phyloP scores from a whole-genome alignment of 2,888 invertebrate genomes.

The Cheilosia grossa region DNA sequence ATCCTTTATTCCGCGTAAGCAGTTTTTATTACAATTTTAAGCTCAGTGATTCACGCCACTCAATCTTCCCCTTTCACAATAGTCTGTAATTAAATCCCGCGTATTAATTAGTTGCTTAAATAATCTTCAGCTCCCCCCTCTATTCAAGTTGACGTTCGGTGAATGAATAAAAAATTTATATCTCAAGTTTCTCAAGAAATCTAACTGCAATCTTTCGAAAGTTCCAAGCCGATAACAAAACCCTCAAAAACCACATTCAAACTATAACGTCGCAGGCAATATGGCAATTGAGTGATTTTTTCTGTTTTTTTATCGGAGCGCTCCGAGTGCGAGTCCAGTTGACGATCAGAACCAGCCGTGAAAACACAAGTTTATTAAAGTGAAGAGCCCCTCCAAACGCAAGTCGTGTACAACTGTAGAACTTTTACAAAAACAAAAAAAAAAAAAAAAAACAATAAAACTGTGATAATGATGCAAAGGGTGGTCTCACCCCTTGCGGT shows the following conservation, averaged over 20 bases:
- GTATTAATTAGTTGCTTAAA: no score
- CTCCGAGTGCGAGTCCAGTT: conserved; percentile 54
- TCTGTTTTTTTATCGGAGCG: conserved; percentile 45
- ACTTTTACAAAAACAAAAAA: not conserved
- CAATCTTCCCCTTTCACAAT: no score
- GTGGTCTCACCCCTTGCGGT: conserved; percentile 22
- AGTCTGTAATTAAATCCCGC: no score
- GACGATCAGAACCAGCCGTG: conserved; percentile 46
- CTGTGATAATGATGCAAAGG: conserved; percentile 51
- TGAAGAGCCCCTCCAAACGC: not conserved
- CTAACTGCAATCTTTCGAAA: conserved; percentile 12
- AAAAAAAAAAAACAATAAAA: not conserved
- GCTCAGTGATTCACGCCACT: no score
- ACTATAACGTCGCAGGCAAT: not conserved
- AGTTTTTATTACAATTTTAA: no score
- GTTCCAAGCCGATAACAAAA: conserved; percentile 24
- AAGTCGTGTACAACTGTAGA: not conserved
- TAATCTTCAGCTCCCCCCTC: not conserved
- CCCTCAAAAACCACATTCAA: conserved; percentile 11
- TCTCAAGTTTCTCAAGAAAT: conserved; percentile 20
- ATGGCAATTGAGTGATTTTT: conserved; percentile 18
- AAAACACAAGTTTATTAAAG: conserved; percentile 35
- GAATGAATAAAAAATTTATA: conserved; percentile 9
- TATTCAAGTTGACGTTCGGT: not conserved
- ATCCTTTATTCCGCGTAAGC: no score